Evolutionary conservation across 2,797 vertebrate genomes (phyloP).

Genomic region (Nannoperca obscura): DNA sequence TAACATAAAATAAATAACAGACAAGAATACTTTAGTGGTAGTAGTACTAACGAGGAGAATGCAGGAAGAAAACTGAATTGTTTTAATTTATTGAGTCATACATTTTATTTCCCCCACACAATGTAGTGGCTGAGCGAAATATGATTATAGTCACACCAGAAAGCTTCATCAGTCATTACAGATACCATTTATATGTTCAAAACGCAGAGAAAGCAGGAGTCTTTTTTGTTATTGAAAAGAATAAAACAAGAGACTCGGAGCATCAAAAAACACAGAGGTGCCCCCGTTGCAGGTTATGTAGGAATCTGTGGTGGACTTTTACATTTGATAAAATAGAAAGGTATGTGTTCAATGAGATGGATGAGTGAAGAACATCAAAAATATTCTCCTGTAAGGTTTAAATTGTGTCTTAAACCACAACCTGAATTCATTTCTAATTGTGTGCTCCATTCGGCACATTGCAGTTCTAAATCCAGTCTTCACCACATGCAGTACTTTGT

Average conservation of each 20-base stretch:
- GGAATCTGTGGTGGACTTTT: conserved; percentile 16
- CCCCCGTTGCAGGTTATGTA: not conserved
- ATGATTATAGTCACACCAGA: not conserved
- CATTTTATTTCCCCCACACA: not conserved
- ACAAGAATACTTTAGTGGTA: not conserved
- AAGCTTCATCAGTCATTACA: conserved; percentile 32
- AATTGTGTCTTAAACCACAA: conserved; percentile 6
- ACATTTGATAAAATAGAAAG: conserved; percentile 16
- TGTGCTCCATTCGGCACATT: not conserved
- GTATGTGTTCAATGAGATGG: conserved; percentile 2
- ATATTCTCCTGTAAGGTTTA: not conserved
- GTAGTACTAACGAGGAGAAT: not conserved
- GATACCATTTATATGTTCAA: conserved; percentile 26
- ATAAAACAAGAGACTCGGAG: not conserved
- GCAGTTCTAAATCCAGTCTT: conserved; percentile 6
- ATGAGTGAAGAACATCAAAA: not conserved
- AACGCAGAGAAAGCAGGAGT: conserved; percentile 5
- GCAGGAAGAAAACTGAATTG: not conserved
- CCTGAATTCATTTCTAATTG: not conserved
- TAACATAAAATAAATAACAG: not conserved
- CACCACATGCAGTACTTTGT: conserved; percentile 6
- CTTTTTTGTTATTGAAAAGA: conserved; percentile 9
- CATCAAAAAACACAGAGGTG: not conserved
- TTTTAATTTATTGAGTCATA: conserved; percentile 1
- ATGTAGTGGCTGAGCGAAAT: not conserved